These are phyloP conservation scores for Otus sunia DNA, from an alignment of 2,113 vertebrate species.

Conservation along the genomic window DNA sequence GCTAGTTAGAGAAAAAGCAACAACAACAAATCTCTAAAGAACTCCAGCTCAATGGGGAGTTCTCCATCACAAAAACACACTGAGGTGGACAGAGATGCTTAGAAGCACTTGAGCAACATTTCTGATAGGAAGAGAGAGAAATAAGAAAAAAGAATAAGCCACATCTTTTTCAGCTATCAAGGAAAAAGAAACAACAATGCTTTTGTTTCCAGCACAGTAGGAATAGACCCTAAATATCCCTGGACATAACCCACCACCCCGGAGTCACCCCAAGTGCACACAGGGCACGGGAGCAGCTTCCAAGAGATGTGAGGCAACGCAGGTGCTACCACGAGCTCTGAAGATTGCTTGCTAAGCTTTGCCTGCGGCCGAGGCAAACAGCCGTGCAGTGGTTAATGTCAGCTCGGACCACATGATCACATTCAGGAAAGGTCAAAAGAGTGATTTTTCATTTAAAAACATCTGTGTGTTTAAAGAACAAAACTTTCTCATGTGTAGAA, in stretches of 20 bases:
- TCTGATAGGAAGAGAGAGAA: not conserved
- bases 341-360: not conserved
- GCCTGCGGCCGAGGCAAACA: not conserved
- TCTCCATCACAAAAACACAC: not conserved
- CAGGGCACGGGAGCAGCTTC: not conserved
- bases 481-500: conserved; percentile 74
- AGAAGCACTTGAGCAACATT: not conserved
- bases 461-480: conserved; percentile 72
- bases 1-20: not conserved
- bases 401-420: conserved; percentile 55
- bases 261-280: not conserved
- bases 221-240: not conserved
- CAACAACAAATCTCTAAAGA: not conserved
- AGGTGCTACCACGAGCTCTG: not conserved
- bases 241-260: not conserved
- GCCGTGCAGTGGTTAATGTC: conserved; percentile 56
- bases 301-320: not conserved
- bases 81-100: not conserved
- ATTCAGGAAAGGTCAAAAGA: conserved; percentile 74
- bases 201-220: not conserved
- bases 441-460: conserved; percentile 77
- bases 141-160: not conserved
- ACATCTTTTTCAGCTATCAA: not conserved
- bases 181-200: rapidly evolving
- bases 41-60: not conserved